phyloP scores from a whole-genome alignment of 2,888 invertebrate genomes.

The Acleris cristana region DNA sequence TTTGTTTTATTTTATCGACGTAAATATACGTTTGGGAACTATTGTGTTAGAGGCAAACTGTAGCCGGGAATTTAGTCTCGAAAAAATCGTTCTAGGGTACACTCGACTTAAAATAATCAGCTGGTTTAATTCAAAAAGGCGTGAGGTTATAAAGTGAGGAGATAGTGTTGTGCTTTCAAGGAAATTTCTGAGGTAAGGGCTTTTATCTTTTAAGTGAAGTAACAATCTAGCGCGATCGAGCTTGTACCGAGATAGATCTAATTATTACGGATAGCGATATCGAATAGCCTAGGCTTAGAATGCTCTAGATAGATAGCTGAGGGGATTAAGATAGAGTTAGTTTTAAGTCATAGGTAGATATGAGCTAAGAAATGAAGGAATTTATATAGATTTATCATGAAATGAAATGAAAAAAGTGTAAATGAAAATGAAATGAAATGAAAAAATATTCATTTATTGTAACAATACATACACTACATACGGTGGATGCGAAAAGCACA shows the following conservation, averaged over 20 bases:
- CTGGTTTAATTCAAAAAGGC: constrained; percentile 29
- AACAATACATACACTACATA: too few relatives aligned
- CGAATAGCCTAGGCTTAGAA: constrained; percentile 20
- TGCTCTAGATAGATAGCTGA: constrained; percentile 9
- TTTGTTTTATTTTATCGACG: constrained; percentile 78
- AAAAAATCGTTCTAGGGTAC: constrained; percentile 77
- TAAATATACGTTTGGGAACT: constrained; percentile 79
- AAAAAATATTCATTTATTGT: too few relatives aligned
- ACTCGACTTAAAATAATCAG: constrained; percentile 58
- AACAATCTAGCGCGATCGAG: constrained; percentile 14
- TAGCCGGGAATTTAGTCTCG: constrained; percentile 75
- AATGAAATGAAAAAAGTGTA: too few relatives aligned
- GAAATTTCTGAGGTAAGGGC: constrained; percentile 24
- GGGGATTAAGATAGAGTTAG: constrained; percentile 4
- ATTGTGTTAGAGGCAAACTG: constrained; percentile 73
- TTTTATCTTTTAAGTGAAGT: constrained; percentile 20
- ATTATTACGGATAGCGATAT: constrained; percentile 34
- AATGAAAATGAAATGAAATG: too few relatives aligned
- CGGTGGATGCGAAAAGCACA: too few relatives aligned
- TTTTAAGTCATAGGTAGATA: background rate
- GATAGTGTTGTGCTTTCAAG: constrained; percentile 11
- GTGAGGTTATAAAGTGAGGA: constrained; percentile 18
- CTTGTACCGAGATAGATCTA: constrained; percentile 24
- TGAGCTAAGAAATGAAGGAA: background rate
- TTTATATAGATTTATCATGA: too few relatives aligned